Base-by-base conservation (phyloP, 2,888 invertebrate genomes). In the Leptinotarsa peninsularis region DNA sequence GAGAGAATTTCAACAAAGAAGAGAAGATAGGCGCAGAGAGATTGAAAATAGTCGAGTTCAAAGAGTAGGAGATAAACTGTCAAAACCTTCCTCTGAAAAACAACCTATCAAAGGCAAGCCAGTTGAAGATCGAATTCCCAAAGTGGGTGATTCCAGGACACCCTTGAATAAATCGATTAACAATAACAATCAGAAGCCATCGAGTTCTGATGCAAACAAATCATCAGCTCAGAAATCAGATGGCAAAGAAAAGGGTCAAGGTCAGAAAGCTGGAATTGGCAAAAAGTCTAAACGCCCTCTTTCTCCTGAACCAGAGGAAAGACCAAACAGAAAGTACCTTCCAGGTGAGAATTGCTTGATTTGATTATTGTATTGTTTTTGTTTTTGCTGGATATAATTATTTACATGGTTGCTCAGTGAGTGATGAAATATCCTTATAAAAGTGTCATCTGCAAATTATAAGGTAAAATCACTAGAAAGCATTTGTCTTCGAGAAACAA, bases 1-100 rank as follows among this genome's bases (percentile, higher is more conserved):
- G 81, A 91, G 92, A 85, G 93, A 93, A 66, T 90, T 89, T 82
- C 90, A 91, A 56, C 92, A 93, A 71, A 90, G 90, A 71, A 88
- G 89, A 67, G 89, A 90, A 66, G 86, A 84, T 23, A 82, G 89
- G 67, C 63, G 76, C 13, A 76, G 67, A 63, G 73, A 79, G 5
- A 56, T 76, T 3, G 68, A 73, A 54, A 79, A 77, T 49, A 60
- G 49, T 23, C 70, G 58, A 54, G 70, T 15, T 18, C 70, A 54
- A 49, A 70, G 23, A 49, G 70, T 49, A 13, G 70, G 58, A 18
- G 58, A 49, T 17, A 70, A 58, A 33, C 56, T 33, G 1, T 21
- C 54, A 4, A 69, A 43, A 56, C 69, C 27, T 56, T 15, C 27
- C 4, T 15, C 33, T 27, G 50, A 68, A 15, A 49, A 67, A 67